phyloP scores from a whole-genome alignment of 1,140 invertebrate genomes.

The Eriocheir sinensis region DNA sequence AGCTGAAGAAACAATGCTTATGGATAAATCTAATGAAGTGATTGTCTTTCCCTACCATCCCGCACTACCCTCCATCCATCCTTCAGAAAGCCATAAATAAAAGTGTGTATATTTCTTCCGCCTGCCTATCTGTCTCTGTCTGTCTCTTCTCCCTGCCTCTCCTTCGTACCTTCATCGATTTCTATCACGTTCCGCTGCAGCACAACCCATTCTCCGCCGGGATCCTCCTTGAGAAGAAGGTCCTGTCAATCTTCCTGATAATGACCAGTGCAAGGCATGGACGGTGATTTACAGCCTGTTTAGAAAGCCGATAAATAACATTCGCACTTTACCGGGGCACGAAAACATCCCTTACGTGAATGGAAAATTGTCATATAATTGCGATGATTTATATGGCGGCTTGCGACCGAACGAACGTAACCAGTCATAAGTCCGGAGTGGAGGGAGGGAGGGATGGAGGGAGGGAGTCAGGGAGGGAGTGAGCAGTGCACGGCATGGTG shows the following conservation, averaged over 20 bases:
- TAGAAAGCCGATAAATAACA: neutral
- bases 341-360: constrained; percentile 5
- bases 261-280: neutral
- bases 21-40: neutral
- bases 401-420: neutral
- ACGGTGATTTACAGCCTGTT: neutral
- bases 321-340: neutral
- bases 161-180: neutral
- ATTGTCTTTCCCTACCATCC: neutral
- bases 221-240: neutral
- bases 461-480: too few species aligned
- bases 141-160: neutral
- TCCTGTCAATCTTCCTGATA: neutral
- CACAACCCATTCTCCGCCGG: neutral
- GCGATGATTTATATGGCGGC: neutral
- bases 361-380: constrained; percentile 26
- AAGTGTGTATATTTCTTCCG: constrained; percentile 7
- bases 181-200: neutral
- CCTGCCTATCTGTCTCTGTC: constrained; percentile 18
- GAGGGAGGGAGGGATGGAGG: too few species aligned
- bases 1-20: neutral
- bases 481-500: neutral
- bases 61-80: too few species aligned
- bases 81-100: constrained; percentile 46
- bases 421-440: neutral